Base-by-base conservation (phyloP, 2,797 vertebrate species). In the Emys orbicularis region DNA sequence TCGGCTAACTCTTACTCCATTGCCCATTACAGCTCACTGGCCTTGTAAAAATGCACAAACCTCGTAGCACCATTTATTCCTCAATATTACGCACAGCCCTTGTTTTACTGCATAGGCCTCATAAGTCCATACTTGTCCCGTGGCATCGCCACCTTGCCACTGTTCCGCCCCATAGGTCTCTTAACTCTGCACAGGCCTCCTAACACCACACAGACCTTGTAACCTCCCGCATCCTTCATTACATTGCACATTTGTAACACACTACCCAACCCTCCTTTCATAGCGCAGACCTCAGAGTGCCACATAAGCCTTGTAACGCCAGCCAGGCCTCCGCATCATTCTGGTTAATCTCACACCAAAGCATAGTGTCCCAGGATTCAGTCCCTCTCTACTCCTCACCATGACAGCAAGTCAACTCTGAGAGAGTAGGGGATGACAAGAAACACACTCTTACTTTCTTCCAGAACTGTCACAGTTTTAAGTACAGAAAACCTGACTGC, bases 351-450 rank as follows among this genome's bases (percentile, higher is more conserved):
- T 44, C 2, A 8, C 8, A 18, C 16, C 56, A 15, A 34, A 21
- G 15, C n/a, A 88, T 47, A 41, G 37, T 13, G n/a, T 37, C 12
- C n/a, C 37, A 13, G 3, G 23, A 44, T 44, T 25, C 72, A 44
- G 72, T 41, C 23, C 8, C 8, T 65, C 34, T n/a, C 61, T 6
- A 50, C 34, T 12, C 29, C 27, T 23, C 0, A 0, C 23, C 79
- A 54, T 87, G 53, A 83, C 31, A 47, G 23, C 34, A 88, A 59
- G 37, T 9, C 52, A 81, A 1, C 21, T 37, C n/a, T 61, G 72
- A 54, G 82, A 37, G 57, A 80, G 77, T 54, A 1, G 2, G 18
- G 79, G n/a, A 5, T 74, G 83, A 27, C 29, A 49, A 90, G 0
- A 19, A 56, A 34, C 37, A 56, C 57, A 59, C 57, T 41, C 34